phyloP scores from a whole-genome alignment of 2,113 vertebrate species.

The Mus pahari region DNA sequence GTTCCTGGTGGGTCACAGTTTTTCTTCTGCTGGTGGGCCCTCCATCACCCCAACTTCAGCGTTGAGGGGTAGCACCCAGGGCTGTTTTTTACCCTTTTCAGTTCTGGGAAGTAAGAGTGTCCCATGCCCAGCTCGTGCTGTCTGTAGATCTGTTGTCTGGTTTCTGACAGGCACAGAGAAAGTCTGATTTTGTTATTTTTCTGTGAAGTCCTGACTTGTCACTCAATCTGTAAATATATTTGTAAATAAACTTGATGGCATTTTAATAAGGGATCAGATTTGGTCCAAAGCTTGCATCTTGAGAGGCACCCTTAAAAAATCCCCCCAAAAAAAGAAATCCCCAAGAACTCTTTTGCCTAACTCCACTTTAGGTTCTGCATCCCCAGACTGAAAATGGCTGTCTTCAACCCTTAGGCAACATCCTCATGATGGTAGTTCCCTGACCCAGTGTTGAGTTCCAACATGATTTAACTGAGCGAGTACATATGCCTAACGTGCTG shows the following conservation, averaged over 20 bases:
- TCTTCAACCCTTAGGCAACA: not conserved
- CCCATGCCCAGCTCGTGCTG: slow-evolving; percentile 30
- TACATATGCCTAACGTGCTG: not conserved
- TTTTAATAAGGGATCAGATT: slow-evolving; percentile 86
- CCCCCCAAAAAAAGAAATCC: not conserved
- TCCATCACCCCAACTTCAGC: not conserved
- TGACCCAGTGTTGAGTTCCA: not conserved
- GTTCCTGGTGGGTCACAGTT: not conserved
- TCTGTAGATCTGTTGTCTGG: slow-evolving; percentile 46
- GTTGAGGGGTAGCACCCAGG: not conserved
- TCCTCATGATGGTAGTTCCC: not conserved
- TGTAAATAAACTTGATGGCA: slow-evolving; percentile 90
- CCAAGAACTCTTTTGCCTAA: not conserved
- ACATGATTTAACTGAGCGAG: not conserved
- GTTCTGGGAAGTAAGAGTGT: slow-evolving; percentile 62
- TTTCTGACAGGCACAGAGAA: slow-evolving; percentile 64
- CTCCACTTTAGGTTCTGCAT: not conserved
- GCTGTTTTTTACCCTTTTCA: slow-evolving; percentile 36
- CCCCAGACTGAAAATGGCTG: not conserved
- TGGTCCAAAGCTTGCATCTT: slow-evolving; percentile 78
- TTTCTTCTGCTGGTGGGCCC: not conserved
- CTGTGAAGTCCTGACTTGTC: slow-evolving; percentile 86
- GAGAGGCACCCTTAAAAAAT: slow-evolving; percentile 20
- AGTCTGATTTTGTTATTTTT: slow-evolving; percentile 83
- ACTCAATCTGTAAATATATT: slow-evolving; percentile 87